Evolutionary conservation across 2,888 invertebrate species (phyloP).

Genomic region (Drosophila glabriapex): DNA sequence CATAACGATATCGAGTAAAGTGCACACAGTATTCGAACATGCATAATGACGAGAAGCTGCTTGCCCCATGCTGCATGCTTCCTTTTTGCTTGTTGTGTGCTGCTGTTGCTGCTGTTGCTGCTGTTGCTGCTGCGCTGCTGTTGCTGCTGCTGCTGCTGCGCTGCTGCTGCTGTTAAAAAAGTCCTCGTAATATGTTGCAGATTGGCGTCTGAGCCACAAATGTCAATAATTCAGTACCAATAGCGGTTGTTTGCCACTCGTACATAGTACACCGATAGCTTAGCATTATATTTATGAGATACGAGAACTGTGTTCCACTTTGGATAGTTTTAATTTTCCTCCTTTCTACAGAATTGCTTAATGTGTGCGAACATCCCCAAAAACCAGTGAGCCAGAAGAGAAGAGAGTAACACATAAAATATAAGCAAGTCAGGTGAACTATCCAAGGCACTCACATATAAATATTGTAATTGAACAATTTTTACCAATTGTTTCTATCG

Average conservation of each 20-base stretch:
- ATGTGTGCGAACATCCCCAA: neutral
- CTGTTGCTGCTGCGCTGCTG: neutral
- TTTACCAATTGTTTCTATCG: neutral
- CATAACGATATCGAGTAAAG: slow-evolving; percentile 65
- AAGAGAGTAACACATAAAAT: slow-evolving; percentile 53
- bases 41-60: slow-evolving; percentile 56
- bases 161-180: slow-evolving; percentile 4
- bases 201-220: slow-evolving; percentile 72
- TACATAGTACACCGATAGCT: slow-evolving; percentile 5
- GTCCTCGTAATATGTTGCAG: slow-evolving; percentile 66
- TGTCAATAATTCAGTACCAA: slow-evolving; percentile 72
- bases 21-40: slow-evolving; percentile 52
- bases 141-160: neutral
- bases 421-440: neutral
- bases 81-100: neutral
- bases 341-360: slow-evolving; percentile 11
- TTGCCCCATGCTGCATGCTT: slow-evolving; percentile 3
- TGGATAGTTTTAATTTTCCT: slow-evolving; percentile 40
- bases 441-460: neutral
- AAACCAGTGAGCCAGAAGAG: slow-evolving; percentile 36
- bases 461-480: neutral
- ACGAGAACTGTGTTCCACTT: slow-evolving; percentile 32
- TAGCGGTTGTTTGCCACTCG: slow-evolving; percentile 55
- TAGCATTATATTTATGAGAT: slow-evolving; percentile 29
- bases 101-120: neutral